Evolutionary conservation across 2,113 vertebrate species (phyloP).

Genomic region (Callionymus lyra): DNA sequence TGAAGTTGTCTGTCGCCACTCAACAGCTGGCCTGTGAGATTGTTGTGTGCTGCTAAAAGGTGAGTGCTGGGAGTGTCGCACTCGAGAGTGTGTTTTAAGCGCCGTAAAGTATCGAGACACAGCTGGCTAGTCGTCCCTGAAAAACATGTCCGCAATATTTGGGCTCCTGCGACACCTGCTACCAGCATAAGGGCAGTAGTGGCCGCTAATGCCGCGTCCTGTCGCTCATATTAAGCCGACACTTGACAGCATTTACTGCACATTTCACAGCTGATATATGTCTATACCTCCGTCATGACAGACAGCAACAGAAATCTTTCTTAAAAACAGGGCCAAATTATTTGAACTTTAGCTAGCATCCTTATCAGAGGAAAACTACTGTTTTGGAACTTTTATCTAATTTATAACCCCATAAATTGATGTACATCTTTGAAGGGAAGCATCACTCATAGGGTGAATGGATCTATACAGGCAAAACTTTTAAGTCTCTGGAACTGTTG

Average conservation of each 20-base stretch:
- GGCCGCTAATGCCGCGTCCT: slow-evolving; percentile 36
- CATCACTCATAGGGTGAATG: no score
- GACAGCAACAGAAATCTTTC: slow-evolving; percentile 25
- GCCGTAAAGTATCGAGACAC: slow-evolving; percentile 55
- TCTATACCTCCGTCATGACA: slow-evolving; percentile 45
- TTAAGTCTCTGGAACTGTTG: no score
- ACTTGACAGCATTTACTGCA: slow-evolving; percentile 28
- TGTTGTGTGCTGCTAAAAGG: slow-evolving; percentile 50
- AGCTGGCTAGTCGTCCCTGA: slow-evolving; percentile 50
- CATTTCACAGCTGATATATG: slow-evolving; percentile 33
- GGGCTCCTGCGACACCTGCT: slow-evolving; percentile 50
- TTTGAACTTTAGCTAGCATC: not conserved
- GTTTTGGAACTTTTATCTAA: no score
- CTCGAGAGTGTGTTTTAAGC: slow-evolving; percentile 53
- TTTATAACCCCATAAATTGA: no score
- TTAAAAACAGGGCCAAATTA: slow-evolving; percentile 14
- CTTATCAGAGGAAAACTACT: no score
- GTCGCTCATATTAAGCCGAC: slow-evolving; percentile 42
- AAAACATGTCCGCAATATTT: slow-evolving; percentile 47
- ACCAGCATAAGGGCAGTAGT: slow-evolving; percentile 50
- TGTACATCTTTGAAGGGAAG: no score
- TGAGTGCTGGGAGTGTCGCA: slow-evolving; percentile 55
- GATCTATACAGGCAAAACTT: no score
- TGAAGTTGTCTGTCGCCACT: slow-evolving; percentile 39
- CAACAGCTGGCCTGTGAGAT: slow-evolving; percentile 35